Base-by-base conservation (phyloP, 2,888 invertebrate species). In the Watsonalla binaria region DNA sequence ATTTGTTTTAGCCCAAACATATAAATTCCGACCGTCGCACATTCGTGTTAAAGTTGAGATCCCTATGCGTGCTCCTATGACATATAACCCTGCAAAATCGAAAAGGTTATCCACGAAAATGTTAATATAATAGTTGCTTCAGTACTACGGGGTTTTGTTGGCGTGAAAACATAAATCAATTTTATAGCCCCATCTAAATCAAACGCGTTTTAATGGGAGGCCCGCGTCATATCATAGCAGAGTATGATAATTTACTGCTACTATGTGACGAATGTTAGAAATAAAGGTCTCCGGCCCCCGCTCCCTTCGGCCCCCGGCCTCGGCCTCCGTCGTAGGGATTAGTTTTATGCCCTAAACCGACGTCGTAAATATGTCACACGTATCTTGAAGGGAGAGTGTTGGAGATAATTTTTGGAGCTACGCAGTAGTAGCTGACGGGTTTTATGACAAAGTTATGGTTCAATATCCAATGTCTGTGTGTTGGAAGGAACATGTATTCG, bases 191-290 rank as follows among this genome's bases (percentile, higher is more conserved):
- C 89, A 90, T 91, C 91, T 91, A 91, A 91, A 91, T 91, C 91
- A 91, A 91, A 90, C 91, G 90, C 86, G 89, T 91, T 91, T 91
- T 91, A 91, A 91, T 91, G 91, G 91, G 89, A 86, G 90, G 84
- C 90, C 90, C 91, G 80, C 91, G 91, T 91, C 91, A 91, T 91
- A 91, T 91, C 91, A 91, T 90, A 84, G 86, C 90, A 76, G 80
- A 89, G 90, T 91, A 91, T 90, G 91, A 91, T 91, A 91, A 91
- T 91, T 91, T 91, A 91, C 85, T 85, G 85, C 84, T 83, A 87
- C 87, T 90, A 91, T 91, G 91, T 91, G 91, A 91, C 91, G 91
- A 91, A 91, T 91, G 91, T 90, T 88, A 88, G 91, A 90, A 91
- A 90, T 89, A 90, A 89, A 88, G 87, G 87, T 82, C 85, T 81